phyloP scores from a whole-genome alignment of 2,888 invertebrate species.

The Heterodera filipjevi region DNA sequence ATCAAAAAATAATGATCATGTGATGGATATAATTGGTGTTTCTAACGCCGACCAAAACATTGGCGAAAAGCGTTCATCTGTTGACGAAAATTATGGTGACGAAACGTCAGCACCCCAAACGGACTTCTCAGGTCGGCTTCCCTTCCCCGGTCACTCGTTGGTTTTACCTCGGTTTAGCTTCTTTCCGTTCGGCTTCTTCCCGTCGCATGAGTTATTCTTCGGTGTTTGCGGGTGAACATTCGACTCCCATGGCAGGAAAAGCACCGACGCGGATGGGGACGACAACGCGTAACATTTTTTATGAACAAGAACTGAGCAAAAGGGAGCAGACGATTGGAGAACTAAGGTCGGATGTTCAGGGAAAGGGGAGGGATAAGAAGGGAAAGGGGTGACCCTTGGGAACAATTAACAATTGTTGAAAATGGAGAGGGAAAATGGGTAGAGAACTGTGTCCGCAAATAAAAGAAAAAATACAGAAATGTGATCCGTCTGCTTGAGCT shows the following conservation, averaged over 20 bases:
- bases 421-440: neutral
- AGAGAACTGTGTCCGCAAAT: neutral
- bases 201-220: slow-evolving; percentile 8
- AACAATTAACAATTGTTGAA: too few species aligned
- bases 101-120: neutral
- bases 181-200: slow-evolving; percentile 7
- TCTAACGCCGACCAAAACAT: neutral
- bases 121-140: neutral
- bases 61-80: neutral
- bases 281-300: slow-evolving; percentile 52
- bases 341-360: slow-evolving; percentile 54
- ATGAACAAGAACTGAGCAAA: slow-evolving; percentile 74
- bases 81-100: neutral
- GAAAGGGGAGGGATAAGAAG: too few species aligned
- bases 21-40: neutral
- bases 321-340: slow-evolving; percentile 73
- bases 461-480: slow-evolving; percentile 70
- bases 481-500: slow-evolving; percentile 73
- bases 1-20: neutral
- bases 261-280: neutral
- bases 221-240: neutral
- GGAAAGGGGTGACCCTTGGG: too few species aligned
- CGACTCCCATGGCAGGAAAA: neutral
- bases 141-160: neutral
- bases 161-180: neutral